Evolutionary conservation across 2,113 vertebrate species (phyloP), one percentile per base, ranked within the genome.

Genomic region (Glaucidium brasilianum): DNA sequence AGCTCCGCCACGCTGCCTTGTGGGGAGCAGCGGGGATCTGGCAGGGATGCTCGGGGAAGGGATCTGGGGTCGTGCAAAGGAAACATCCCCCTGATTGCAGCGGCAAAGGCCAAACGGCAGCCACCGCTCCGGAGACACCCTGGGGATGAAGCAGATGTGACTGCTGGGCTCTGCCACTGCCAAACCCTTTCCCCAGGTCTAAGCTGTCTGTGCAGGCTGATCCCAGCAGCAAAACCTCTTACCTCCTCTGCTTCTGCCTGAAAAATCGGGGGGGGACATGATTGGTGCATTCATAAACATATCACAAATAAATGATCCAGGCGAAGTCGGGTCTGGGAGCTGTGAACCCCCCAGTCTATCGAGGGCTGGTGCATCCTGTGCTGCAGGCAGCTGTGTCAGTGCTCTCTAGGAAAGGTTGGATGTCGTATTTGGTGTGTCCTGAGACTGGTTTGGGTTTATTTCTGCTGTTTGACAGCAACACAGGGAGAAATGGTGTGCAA

Each of bases 341-440:
- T 45, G 53, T 8, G 39, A 85, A 13, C 18, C 20, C 1, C 23
- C 2, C 1, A 1, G 1, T 7, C 2, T 19, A 6, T 0, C 3
- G 53, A 35, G 53, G 45, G 10, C 10, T n/a, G 35, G 5, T 12
- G 66, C 17, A 37, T 41, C 47, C 73, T 6, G 52, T 2, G 1
- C 49, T 9, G 43, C 34, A 10, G 35, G 58, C 29, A 37, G 49
- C 63, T 3, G 20, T 8, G 34, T 17, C 41, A 20, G n/a, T 2
- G 45, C 50, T 84, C 53, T 32, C 79, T 7, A 19, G 35, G 62
- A 35, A 72, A 52, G 5, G 27, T 0, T 47, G 67, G 39, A 5
- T 15, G 13, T 39, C 16, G 43, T 15, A 9, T 53, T 83, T 35
- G 34, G 9, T 59, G 30, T 22, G 9, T 41, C 2, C 52, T 45